These are phyloP conservation scores for Poliocrania exsul DNA, from an alignment of 2,797 vertebrate species.

Conservation along the genomic window DNA sequence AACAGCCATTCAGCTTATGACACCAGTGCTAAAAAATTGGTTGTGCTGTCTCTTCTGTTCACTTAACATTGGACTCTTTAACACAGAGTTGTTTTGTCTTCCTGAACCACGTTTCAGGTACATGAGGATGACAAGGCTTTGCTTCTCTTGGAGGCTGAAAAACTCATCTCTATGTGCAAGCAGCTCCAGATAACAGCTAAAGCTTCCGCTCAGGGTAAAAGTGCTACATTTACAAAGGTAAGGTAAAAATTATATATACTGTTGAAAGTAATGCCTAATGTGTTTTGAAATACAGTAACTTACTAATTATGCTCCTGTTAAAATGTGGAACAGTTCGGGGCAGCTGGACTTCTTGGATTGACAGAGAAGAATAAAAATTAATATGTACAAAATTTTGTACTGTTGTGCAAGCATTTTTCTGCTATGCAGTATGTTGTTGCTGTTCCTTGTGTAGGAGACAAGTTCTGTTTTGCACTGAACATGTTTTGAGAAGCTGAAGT, in stretches of 20 bases:
- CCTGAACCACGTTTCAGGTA: conserved; percentile 78
- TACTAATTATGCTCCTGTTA: neutral
- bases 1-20: neutral
- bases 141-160: conserved; percentile 90
- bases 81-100: neutral
- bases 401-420: neutral
- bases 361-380: neutral
- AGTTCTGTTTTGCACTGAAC: neutral
- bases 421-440: neutral
- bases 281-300: neutral
- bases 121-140: conserved; percentile 86
- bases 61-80: neutral
- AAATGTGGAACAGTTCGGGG: neutral
- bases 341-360: neutral
- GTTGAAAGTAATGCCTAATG: neutral
- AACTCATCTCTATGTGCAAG: conserved; percentile 86
- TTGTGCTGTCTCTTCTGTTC: neutral
- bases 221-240: conserved; percentile 95
- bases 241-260: neutral
- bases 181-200: conserved; percentile 90
- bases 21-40: neutral
- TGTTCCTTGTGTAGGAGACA: neutral
- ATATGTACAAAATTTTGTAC: neutral
- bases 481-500: neutral
- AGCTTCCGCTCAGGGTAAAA: conserved; percentile 89